Conservation (phyloP, 2,888 invertebrate genomes). For the Cephus spinipes region DNA sequence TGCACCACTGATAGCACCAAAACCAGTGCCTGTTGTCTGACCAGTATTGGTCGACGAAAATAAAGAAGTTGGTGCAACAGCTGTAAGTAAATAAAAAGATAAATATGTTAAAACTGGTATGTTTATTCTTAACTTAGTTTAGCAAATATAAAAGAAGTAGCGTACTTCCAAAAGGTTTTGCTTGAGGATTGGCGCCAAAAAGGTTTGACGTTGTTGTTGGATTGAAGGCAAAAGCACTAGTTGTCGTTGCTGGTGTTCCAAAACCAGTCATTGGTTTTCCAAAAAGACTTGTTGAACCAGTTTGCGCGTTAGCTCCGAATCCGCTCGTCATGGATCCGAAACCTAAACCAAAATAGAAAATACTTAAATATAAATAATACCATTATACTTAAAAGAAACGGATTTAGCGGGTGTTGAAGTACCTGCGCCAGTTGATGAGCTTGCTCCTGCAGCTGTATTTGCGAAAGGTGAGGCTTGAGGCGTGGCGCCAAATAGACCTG, state of each 20-base stretch:
- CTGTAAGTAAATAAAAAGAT: slow-evolving; percentile 35
- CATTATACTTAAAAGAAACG: neutral
- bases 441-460: slow-evolving; percentile 56
- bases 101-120: too few species aligned
- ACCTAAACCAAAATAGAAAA: slow-evolving; percentile 51
- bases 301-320: slow-evolving; percentile 71
- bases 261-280: slow-evolving; percentile 75
- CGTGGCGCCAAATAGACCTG: slow-evolving; percentile 69
- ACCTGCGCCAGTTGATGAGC: slow-evolving; percentile 54
- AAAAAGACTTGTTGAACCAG: slow-evolving; percentile 73
- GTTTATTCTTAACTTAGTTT: too few species aligned
- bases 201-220: slow-evolving; percentile 63
- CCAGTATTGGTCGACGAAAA: slow-evolving; percentile 60
- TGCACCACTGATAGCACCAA: slow-evolving; percentile 59
- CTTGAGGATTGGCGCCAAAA: slow-evolving; percentile 64
- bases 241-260: slow-evolving; percentile 69
- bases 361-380: neutral
- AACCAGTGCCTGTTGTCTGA: slow-evolving; percentile 56
- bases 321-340: slow-evolving; percentile 69
- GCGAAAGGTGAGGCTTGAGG: slow-evolving; percentile 68
- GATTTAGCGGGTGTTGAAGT: neutral
- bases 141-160: slow-evolving; percentile 13
- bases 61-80: slow-evolving; percentile 58
- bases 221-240: slow-evolving; percentile 64
- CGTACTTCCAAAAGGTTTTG: slow-evolving; percentile 67